Conservation (phyloP, 2,888 invertebrate species). For the Encarsia formosa region DNA sequence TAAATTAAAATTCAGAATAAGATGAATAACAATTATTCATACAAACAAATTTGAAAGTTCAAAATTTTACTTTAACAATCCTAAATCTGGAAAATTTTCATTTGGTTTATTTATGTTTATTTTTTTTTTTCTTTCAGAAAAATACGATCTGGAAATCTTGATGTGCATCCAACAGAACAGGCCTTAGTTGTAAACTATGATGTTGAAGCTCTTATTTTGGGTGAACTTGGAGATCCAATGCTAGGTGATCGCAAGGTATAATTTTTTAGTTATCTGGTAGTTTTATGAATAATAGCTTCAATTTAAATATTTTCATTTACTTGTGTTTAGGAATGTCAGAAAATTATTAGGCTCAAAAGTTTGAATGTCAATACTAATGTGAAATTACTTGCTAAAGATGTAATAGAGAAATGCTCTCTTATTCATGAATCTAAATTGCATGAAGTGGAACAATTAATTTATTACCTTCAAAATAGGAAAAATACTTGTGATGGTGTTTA, state of each 20-base stretch:
- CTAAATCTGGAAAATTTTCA: no score
- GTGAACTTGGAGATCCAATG: slow-evolving; percentile 74
- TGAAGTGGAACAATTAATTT: slow-evolving; percentile 84
- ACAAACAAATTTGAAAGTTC: no score
- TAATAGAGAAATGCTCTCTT: slow-evolving; percentile 79
- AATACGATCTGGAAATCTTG: slow-evolving; percentile 72
- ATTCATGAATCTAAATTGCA: slow-evolving; percentile 76
- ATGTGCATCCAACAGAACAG: slow-evolving; percentile 85
- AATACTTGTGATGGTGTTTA: slow-evolving; percentile 35
- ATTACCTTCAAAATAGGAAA: slow-evolving; percentile 78
- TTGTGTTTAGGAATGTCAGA: slow-evolving; percentile 64
- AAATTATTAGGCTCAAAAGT: slow-evolving; percentile 77
- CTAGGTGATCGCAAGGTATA: slow-evolving; percentile 75
- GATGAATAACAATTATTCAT: no score
- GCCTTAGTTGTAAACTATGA: slow-evolving; percentile 84
- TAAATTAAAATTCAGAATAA: no score
- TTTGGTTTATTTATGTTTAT: no score
- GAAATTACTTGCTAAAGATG: slow-evolving; percentile 72
- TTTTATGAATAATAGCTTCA: slow-evolving; percentile 5
- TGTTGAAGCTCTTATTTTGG: slow-evolving; percentile 78
- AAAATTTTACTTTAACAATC: no score
- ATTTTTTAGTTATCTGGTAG: slow-evolving; percentile 1
- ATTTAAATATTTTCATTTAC: slow-evolving; percentile 9
- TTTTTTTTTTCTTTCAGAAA: no score
- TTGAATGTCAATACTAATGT: slow-evolving; percentile 77